Evolutionary conservation across 2,888 invertebrate genomes (phyloP), one percentile per base, ranked within the genome.

Genomic region (Proisotoma minuta): DNA sequence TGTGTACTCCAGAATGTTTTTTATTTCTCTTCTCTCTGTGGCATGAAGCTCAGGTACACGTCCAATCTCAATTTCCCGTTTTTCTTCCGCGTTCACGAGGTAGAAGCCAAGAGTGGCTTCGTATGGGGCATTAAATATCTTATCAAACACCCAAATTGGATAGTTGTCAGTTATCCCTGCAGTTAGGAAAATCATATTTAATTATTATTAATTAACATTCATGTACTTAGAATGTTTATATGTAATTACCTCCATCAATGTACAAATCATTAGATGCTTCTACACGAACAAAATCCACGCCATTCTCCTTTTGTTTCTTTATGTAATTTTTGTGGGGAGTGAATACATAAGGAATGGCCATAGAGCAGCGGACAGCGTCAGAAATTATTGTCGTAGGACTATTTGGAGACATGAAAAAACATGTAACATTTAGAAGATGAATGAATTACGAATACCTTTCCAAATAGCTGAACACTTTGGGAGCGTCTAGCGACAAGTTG

Each of bases 191-290:
- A n/a, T n/a, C n/a, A n/a, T n/a, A n/a, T n/a, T n/a, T n/a, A n/a
- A n/a, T n/a, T n/a, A n/a, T n/a, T n/a, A n/a, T n/a, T n/a, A n/a
- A n/a, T n/a, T n/a, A n/a, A n/a, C n/a, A n/a, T n/a, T n/a, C n/a
- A n/a, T n/a, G n/a, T n/a, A n/a, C n/a, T n/a, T n/a, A n/a, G n/a
- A n/a, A n/a, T n/a, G n/a, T n/a, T n/a, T n/a, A n/a, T n/a, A n/a
- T n/a, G n/a, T n/a, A n/a, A n/a, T n/a, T n/a, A 20, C 60, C 60
- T 12, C 60, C 60, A 34, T 60, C 60, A 48, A 60, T 49, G 54
- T 54, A 60, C 10, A 60, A 26, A 26, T 60, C 54, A 15, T 22
- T 24, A n/a, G 39, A 54, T n/a, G 24, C 53, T 27, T 23, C 28
- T 10, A 26, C 10, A 10, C 49, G 26, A 3, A 24, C 47, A 26